Evolutionary conservation across 2,888 invertebrate species (phyloP).

Genomic region (Lochmaea capreae): DNA sequence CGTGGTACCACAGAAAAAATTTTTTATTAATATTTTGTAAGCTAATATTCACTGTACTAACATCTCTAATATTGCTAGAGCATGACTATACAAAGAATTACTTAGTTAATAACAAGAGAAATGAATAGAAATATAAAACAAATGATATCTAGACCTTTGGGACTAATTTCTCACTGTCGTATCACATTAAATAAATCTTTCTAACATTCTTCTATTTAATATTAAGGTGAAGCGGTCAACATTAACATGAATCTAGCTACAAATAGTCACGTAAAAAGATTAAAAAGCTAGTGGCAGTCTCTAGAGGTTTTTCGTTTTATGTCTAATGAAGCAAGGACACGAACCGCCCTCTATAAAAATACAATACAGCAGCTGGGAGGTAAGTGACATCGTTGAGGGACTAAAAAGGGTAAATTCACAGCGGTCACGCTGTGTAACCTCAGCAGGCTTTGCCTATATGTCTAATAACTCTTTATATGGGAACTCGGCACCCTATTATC

Average conservation of each 20-base stretch:
- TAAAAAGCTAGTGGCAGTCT: slow-evolving; percentile 7
- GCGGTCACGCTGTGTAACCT: slow-evolving; percentile 42
- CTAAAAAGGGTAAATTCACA: slow-evolving; percentile 39
- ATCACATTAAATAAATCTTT: background rate
- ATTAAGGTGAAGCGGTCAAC: slow-evolving; percentile 10
- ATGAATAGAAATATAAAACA: background rate
- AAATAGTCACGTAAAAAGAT: background rate
- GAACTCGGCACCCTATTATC: slow-evolving; percentile 28
- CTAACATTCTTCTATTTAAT: background rate
- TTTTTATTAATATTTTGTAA: background rate
- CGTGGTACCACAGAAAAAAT: no score
- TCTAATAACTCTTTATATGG: slow-evolving; percentile 37
- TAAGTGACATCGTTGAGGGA: slow-evolving; percentile 39
- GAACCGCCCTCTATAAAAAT: slow-evolving; percentile 39
- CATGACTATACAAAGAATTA: background rate
- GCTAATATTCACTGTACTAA: background rate
- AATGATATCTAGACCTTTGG: background rate
- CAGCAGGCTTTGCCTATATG: slow-evolving; percentile 30
- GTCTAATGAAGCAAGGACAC: slow-evolving; percentile 38
- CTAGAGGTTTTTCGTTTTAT: slow-evolving; percentile 15
- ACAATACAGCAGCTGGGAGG: slow-evolving; percentile 40
- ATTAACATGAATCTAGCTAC: slow-evolving; percentile 6
- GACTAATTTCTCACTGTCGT: background rate
- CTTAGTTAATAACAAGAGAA: background rate
- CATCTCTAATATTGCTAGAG: background rate